phyloP scores from a whole-genome alignment of 2,888 invertebrate genomes.

The Caenorhabditis sulstoni region DNA sequence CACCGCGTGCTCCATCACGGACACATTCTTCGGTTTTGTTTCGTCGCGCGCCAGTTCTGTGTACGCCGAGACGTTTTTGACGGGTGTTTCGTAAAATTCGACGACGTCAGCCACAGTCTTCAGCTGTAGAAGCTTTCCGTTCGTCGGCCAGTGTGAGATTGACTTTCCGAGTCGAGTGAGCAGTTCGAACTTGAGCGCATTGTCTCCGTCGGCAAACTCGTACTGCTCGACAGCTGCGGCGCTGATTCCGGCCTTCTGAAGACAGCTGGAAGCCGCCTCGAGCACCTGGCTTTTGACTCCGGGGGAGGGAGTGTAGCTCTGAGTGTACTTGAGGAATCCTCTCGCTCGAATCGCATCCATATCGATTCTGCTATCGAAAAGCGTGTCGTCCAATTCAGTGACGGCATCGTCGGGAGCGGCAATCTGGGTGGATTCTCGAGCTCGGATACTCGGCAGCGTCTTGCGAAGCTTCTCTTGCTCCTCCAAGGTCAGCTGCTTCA shows the following conservation, averaged over 20 bases:
- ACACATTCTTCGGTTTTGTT: slow-evolving; percentile 73
- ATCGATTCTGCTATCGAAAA: slow-evolving; percentile 60
- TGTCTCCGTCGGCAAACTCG: slow-evolving; percentile 48
- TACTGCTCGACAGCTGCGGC: slow-evolving; percentile 33
- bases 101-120: slow-evolving; percentile 71
- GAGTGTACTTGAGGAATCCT: slow-evolving; percentile 71
- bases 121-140: slow-evolving; percentile 72
- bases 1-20: slow-evolving; percentile 73
- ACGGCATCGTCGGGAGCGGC: slow-evolving; percentile 26
- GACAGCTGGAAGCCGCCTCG: slow-evolving; percentile 14
- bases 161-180: slow-evolving; percentile 44
- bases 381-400: slow-evolving; percentile 54
- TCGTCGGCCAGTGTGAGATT: slow-evolving; percentile 69
- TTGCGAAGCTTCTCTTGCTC: slow-evolving; percentile 55
- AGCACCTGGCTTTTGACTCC: slow-evolving; percentile 51
- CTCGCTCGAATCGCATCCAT: slow-evolving; percentile 76
- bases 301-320: slow-evolving; percentile 63
- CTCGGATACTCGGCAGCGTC: slow-evolving; percentile 51
- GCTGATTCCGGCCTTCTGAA: slow-evolving; percentile 23
- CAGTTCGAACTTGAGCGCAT: slow-evolving; percentile 50
- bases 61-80: slow-evolving; percentile 73
- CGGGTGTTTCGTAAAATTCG: slow-evolving; percentile 74
- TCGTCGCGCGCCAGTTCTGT: slow-evolving; percentile 70
- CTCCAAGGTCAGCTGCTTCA: slow-evolving; percentile 42
- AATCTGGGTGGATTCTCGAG: slow-evolving; percentile 38